Evolutionary conservation across 2,888 invertebrate genomes (phyloP).

Genomic region (Papilio gigon): DNA sequence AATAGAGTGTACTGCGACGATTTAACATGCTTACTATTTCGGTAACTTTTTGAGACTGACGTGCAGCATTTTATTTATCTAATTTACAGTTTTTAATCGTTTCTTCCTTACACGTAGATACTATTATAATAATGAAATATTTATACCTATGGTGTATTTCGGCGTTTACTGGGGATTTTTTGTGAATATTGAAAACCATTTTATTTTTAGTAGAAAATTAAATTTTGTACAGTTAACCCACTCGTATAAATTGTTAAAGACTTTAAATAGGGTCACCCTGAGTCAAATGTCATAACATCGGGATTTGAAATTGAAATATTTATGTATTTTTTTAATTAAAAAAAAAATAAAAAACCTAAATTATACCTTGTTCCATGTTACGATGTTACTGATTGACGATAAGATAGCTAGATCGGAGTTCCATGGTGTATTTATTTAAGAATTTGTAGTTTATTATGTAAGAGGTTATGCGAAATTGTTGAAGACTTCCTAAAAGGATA

Average conservation of each 20-base stretch:
- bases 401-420: background rate
- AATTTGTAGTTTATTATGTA: slow-evolving; percentile 25
- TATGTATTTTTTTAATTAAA: background rate
- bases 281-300: slow-evolving; percentile 8
- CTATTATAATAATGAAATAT: background rate
- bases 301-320: slow-evolving; percentile 2
- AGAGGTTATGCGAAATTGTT: slow-evolving; percentile 43
- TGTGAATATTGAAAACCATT: background rate
- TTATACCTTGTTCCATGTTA: background rate
- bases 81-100: too few relatives aligned
- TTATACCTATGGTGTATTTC: background rate
- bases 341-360: background rate
- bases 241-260: background rate
- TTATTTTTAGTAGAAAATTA: slow-evolving; percentile 5
- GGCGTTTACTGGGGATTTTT: background rate
- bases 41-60: background rate
- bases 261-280: slow-evolving; percentile 4
- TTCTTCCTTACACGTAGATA: too few relatives aligned
- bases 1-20: background rate
- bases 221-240: slow-evolving; percentile 2
- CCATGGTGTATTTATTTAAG: background rate
- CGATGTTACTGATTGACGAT: slow-evolving; percentile 1
- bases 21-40: background rate
- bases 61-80: too few relatives aligned
- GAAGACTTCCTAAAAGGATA: background rate